Evolutionary conservation across 1,140 invertebrate species (phyloP).

Genomic region (Pseudomyrmex flavicornis): DNA sequence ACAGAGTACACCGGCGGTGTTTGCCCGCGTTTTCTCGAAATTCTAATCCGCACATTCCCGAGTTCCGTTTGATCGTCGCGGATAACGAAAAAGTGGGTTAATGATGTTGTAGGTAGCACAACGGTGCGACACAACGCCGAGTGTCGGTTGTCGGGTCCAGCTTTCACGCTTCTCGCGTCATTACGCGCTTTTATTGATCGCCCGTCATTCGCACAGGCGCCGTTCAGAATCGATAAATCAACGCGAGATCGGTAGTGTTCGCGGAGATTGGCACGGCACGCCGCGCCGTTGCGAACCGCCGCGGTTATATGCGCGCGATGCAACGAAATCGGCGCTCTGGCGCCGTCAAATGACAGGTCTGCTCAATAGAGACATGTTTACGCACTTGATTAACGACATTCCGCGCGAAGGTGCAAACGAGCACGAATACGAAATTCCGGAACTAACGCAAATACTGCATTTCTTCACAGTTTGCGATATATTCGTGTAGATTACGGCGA

Average conservation of each 20-base stretch:
- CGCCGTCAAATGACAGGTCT: slow-evolving; percentile 69
- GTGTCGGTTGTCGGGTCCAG: background rate
- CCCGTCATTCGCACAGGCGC: slow-evolving; percentile 43
- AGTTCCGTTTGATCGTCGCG: background rate
- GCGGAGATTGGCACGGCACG: slow-evolving; percentile 15
- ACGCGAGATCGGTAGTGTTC: slow-evolving; percentile 24
- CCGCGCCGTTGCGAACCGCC: background rate
- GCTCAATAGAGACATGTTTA: slow-evolving; percentile 66
- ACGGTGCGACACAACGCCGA: slow-evolving; percentile 3
- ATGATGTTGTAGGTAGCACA: slow-evolving; percentile 46
- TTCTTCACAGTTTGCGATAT: background rate
- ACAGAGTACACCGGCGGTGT: background rate
- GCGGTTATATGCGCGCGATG: slow-evolving; percentile 14
- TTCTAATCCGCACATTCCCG: slow-evolving; percentile 18
- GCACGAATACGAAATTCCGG: background rate
- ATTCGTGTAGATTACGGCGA: too few relatives aligned
- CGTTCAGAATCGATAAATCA: slow-evolving; percentile 55
- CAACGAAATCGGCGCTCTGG: slow-evolving; percentile 64
- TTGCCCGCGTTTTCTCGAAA: slow-evolving; percentile 44
- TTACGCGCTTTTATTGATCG: slow-evolving; percentile 50
- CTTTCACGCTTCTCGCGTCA: slow-evolving; percentile 48
- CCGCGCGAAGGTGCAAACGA: slow-evolving; percentile 59
- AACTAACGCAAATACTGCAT: background rate
- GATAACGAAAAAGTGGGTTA: slow-evolving; percentile 59
- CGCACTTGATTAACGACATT: slow-evolving; percentile 74